These are phyloP conservation scores for Paracanthobrama guichenoti DNA, from an alignment of 2,113 vertebrate genomes.

Conservation along the genomic window DNA sequence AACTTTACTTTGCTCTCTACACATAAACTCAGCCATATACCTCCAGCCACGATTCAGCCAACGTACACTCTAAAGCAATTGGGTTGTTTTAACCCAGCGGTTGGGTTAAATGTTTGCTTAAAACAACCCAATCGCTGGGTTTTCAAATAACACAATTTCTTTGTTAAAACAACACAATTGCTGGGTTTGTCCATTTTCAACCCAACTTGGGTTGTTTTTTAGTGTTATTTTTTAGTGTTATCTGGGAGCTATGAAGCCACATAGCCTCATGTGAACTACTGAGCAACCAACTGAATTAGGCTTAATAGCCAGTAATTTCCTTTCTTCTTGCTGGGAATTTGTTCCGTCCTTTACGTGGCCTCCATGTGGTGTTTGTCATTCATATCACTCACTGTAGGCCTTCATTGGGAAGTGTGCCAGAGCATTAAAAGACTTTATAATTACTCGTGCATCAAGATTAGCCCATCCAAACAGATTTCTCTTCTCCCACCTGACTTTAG, in stretches of 20 bases:
- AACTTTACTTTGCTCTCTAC: background rate
- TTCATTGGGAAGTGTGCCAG: constrained; percentile 44
- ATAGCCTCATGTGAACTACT: background rate
- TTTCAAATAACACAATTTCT: too few relatives aligned
- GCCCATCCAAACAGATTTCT: constrained; percentile 42
- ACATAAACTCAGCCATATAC: background rate
- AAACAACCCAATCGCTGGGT: too few relatives aligned
- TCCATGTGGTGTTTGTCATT: constrained; percentile 42
- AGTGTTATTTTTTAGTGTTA: too few relatives aligned
- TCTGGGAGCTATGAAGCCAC: background rate
- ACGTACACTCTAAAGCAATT: background rate
- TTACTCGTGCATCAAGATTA: constrained; percentile 46
- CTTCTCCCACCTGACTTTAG: constrained; percentile 26
- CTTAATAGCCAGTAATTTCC: constrained; percentile 7
- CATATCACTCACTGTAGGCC: constrained; percentile 13
- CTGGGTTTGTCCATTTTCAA: too few relatives aligned
- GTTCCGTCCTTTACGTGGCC: constrained; percentile 36
- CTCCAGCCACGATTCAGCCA: background rate
- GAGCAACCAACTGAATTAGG: background rate
- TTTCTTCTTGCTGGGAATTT: background rate
- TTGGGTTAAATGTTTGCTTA: too few relatives aligned
- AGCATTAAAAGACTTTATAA: constrained; percentile 52
- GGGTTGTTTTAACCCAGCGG: too few relatives aligned
- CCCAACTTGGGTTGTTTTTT: too few relatives aligned
- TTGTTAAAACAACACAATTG: too few relatives aligned